Percentiles rank a stretch among this genome's conserved stretches.
These are phyloP conservation scores for Coelinius sp. DNA, from an alignment of 2,888 invertebrate genomes.

Conservation along the genomic window DNA sequence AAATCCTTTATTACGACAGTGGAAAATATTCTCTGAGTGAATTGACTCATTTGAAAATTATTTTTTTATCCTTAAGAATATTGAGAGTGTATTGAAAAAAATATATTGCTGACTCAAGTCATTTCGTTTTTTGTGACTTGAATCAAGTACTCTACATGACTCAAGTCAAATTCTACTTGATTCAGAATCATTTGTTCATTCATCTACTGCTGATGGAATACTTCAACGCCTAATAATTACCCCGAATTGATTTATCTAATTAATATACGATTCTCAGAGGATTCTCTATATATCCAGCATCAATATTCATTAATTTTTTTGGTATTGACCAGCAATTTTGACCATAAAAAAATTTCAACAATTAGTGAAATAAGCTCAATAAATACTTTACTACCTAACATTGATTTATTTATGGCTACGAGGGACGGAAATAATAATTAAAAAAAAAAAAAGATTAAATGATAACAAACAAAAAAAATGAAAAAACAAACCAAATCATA, in stretches of 20 bases:
- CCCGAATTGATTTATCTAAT: background rate
- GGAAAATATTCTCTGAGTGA: background rate
- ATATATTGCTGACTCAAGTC: no score
- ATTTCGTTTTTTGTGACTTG: no score
- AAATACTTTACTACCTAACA: background rate
- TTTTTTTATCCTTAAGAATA: background rate
- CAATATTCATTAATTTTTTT: background rate
- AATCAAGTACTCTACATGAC: no score
- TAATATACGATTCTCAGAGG: background rate
- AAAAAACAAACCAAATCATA: slow-evolving; percentile 71
- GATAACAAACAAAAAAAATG: slow-evolving; percentile 45
- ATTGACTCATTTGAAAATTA: background rate
- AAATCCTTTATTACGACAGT: background rate
- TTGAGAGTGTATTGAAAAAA: background rate
- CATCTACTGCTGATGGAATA: background rate
- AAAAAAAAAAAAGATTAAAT: slow-evolving; percentile 39
- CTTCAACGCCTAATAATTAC: background rate
- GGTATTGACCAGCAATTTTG: background rate
- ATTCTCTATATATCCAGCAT: background rate
- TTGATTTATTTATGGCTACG: background rate
- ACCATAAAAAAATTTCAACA: background rate
- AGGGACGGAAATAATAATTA: slow-evolving; percentile 11
- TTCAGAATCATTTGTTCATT: no score
- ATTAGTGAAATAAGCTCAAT: background rate
- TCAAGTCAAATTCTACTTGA: no score